phyloP scores from a whole-genome alignment of 2,888 invertebrate genomes.

The Protonemura montana region DNA sequence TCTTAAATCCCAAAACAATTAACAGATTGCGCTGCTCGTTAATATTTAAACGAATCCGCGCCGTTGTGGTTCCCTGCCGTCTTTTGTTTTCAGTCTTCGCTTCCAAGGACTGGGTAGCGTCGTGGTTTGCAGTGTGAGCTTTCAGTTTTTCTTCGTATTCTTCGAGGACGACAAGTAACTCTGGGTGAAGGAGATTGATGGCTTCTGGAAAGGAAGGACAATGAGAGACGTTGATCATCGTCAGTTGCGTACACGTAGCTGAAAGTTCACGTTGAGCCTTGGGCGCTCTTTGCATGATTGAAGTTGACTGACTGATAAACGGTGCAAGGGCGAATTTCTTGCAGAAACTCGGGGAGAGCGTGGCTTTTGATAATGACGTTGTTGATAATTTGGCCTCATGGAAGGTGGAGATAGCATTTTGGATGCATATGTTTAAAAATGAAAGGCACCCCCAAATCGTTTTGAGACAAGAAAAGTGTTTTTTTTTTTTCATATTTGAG shows the following conservation, averaged over 20 bases:
- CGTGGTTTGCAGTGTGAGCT: no score
- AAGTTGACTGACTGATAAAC: background rate
- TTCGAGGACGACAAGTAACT: background rate
- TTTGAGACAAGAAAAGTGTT: no score
- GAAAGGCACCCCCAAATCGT: no score
- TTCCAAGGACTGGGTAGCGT: background rate
- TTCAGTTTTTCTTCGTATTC: background rate
- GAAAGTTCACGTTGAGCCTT: background rate
- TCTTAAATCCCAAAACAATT: background rate
- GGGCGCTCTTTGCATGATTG: background rate
- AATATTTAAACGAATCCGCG: background rate
- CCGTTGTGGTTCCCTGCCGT: background rate
- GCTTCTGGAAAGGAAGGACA: background rate
- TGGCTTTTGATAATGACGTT: no score
- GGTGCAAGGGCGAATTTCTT: background rate
- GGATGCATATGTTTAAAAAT: no score
- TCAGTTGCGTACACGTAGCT: no score
- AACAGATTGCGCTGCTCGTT: background rate
- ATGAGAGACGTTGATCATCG: no score
- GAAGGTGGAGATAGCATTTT: no score
- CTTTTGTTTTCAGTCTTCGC: background rate
- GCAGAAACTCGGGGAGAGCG: background rate
- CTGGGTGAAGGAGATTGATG: background rate
- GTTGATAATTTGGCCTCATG: no score
- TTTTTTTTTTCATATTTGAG: no score